Evolutionary conservation across 2,797 vertebrate species (phyloP), one percentile per base, ranked within the genome.

Genomic region (Semotilus atromaculatus): DNA sequence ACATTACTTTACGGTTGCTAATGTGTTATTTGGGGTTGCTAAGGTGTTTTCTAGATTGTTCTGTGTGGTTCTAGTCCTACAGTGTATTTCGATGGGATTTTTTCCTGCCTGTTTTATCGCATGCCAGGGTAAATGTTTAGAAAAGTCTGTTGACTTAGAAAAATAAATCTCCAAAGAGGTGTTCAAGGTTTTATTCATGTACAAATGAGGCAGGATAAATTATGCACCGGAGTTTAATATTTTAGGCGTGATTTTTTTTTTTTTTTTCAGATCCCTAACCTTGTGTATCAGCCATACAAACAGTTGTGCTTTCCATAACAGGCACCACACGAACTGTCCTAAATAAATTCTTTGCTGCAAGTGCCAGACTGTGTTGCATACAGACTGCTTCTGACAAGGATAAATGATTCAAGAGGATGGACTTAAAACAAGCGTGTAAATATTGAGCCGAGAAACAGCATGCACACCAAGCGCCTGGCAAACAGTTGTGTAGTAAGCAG

Each of bases 341-440:
- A 34, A 70, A 26, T 81, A 81, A 55, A 75, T 8, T 8, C 34
- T 55, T 80, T 68, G 4, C 48, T 40, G 29, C 53, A 71, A 58
- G 80, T 71, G 29, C 67, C 36, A 82, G 31, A 72, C 68, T 72
- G 21, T 72, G 29, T 82, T 72, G 38, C 36, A 82, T 71, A 81
- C 67, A 71, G 23, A 34, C 31, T 71, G 76, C 36, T 71, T 55
- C 67, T 84, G 62, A 68, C 74, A 78, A 76, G 48, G 34, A 67
- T 78, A 76, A 67, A 84, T 68, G 64, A 84, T 55, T 76, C 53
- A 66, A 84, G 48, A 78, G 40, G 7, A 70, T 53, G 40, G 68
- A 72, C 80, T 73, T 73, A 66, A 81, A 81, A 82, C 68, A 73
- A 73, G 53, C 29, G 29, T 64, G 29, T 48, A 73, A 43, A 82